Evolutionary conservation across 2,888 invertebrate species (phyloP), one percentile per base, ranked within the genome.

Genomic region (Parnassius apollo): DNA sequence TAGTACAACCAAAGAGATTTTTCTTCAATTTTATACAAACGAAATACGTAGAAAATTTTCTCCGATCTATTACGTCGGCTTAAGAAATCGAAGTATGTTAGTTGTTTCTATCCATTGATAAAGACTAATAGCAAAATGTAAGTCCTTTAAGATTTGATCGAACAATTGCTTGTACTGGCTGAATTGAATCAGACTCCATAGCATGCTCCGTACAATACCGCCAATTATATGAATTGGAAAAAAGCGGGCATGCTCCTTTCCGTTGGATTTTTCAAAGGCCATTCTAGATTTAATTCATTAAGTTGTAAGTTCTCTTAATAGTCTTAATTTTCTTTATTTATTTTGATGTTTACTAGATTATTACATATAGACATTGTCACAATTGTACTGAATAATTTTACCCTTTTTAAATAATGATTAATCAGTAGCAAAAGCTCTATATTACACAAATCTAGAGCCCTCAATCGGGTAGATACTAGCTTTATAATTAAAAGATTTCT

Each of bases 211-310:
- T 67, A 72, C 72, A 74, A 74, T 71, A 68, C 69, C 71, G 65
- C 66, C 72, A 73, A 73, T 76, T 74, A 71, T 75, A 68, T 70
- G 69, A 72, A 76, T 73, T 72, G 73, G 68, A 73, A 73, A 75
- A 69, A 55, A 68, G 66, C 64, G 59, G 65, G 60, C 53, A 45
- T 60, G 67, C 68, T 68, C 62, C 68, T 66, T 66, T 49, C 57
- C 53, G 13, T 57, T 57, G 42, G 18, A 57, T 25, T 56, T 56
- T 57, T 48, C 48, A 57, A 64, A 60, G 49, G 60, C 45, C 18
- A 44, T 18, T 53, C 48, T 13, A 52, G 48, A 48, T 59, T 61
- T 59, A 56, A 56, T 63, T 55, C 51, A 55, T 63, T 50, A 55
- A 51, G 50, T 50, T 51, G 50, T 35, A 54, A 49, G 50, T 50